Percentiles rank a stretch among this genome's conserved stretches.
These are phyloP conservation scores for Lissocephala sabroskyi DNA, from an alignment of 2,888 invertebrate species.

Conservation along the genomic window DNA sequence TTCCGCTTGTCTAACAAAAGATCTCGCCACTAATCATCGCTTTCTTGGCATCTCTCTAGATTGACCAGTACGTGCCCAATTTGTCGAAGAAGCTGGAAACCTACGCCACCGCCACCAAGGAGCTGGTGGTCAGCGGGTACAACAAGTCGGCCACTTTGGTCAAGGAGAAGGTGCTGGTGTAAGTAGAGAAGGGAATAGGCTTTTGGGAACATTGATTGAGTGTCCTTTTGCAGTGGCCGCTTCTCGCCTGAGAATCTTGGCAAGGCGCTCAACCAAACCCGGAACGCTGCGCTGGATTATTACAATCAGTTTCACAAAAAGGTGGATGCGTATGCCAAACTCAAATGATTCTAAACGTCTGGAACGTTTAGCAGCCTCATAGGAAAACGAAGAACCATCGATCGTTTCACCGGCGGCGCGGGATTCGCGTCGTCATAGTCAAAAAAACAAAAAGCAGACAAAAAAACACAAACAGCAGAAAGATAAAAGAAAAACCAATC, in stretches of 20 bases:
- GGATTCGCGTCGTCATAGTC: constrained; percentile 10
- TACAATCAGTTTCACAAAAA: constrained; percentile 86
- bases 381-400: constrained; percentile 5
- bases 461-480: constrained; percentile 1
- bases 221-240: constrained; percentile 76
- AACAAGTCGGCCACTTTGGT: constrained; percentile 77
- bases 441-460: constrained; percentile 28
- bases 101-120: constrained; percentile 73
- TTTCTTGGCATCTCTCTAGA: constrained; percentile 69
- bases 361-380: constrained; percentile 39
- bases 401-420: background rate
- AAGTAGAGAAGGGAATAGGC: constrained; percentile 72
- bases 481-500: background rate
- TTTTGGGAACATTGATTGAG: background rate
- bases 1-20: constrained; percentile 13
- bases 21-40: constrained; percentile 12
- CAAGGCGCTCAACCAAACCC: constrained; percentile 81
- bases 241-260: constrained; percentile 85
- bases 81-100: constrained; percentile 77
- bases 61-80: constrained; percentile 84
- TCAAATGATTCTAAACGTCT: constrained; percentile 75
- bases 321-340: constrained; percentile 81
- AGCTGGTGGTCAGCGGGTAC: constrained; percentile 74
- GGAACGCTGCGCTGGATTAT: constrained; percentile 78
- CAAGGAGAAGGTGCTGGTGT: constrained; percentile 85